A percentile compares a stretch with the other conserved stretches of the same genome.
phyloP scores from a whole-genome alignment of 2,888 invertebrate genomes.

The Hesperia comma region DNA sequence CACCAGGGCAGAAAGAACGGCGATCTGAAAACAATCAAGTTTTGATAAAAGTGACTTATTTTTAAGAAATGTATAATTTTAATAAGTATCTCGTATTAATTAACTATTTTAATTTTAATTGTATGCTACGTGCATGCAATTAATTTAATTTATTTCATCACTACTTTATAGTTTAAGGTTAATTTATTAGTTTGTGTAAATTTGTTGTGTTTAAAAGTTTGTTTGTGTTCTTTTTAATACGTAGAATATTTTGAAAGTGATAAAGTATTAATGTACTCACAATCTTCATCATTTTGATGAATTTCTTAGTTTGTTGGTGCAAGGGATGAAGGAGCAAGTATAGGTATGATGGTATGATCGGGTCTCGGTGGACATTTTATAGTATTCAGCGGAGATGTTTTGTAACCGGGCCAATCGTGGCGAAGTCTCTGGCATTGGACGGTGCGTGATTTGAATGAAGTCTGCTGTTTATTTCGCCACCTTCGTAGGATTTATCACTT shows the following conservation, averaged over 20 bases:
- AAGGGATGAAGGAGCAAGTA: conserved; percentile 45
- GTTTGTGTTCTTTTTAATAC: too few species aligned
- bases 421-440: conserved; percentile 72
- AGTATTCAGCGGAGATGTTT: conserved; percentile 52
- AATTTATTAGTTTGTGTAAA: too few species aligned
- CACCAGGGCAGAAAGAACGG: conserved; percentile 66
- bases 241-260: too few species aligned
- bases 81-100: too few species aligned
- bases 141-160: too few species aligned
- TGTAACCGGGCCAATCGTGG: conserved; percentile 59
- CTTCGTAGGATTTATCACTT: conserved; percentile 54
- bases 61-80: too few species aligned
- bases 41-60: neutral
- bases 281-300: conserved; percentile 74
- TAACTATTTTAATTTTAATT: too few species aligned
- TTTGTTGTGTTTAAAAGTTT: too few species aligned
- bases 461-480: conserved; percentile 45
- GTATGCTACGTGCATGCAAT: too few species aligned
- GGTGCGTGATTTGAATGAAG: conserved; percentile 70
- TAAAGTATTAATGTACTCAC: conserved; percentile 56
- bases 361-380: conserved; percentile 62
- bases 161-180: too few species aligned
- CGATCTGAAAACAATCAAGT: conserved; percentile 55
- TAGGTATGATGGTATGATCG: conserved; percentile 59
- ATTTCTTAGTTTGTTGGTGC: conserved; percentile 51